Evolutionary conservation across 2,797 vertebrate species (phyloP).

Genomic region (Hydrocynus forskahlii): DNA sequence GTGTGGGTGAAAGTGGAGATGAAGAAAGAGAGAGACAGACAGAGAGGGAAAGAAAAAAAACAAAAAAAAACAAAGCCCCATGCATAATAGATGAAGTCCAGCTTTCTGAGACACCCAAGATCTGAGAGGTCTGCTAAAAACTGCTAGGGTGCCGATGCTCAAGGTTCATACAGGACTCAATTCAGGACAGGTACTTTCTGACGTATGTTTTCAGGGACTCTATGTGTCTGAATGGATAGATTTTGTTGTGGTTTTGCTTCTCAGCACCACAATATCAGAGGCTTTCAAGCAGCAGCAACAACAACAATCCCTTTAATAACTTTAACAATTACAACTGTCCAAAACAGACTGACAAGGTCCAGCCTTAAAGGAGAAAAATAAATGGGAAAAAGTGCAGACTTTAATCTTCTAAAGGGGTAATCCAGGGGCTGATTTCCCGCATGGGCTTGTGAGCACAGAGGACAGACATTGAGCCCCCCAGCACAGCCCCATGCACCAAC

Average conservation of each 20-base stretch:
- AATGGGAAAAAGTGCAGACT: neutral
- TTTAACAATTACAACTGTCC: neutral
- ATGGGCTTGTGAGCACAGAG: constrained; percentile 4
- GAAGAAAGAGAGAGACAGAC: constrained; percentile 34
- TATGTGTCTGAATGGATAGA: neutral
- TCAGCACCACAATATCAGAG: neutral
- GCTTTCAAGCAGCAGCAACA: neutral
- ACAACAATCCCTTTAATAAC: neutral
- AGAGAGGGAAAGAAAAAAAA: constrained; percentile 29
- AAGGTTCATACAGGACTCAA: constrained; percentile 56
- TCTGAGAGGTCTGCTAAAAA: constrained; percentile 66
- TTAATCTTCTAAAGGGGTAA: neutral
- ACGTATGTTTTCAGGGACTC: neutral
- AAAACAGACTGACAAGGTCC: neutral
- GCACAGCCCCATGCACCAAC: neutral
- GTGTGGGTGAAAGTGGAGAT: neutral
- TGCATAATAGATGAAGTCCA: constrained; percentile 68
- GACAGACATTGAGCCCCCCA: neutral
- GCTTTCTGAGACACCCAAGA: constrained; percentile 62
- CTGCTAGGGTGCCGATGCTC: constrained; percentile 54
- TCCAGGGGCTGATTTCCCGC: neutral
- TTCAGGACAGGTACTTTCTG: neutral
- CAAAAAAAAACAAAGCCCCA: constrained; percentile 49
- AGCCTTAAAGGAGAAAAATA: too few relatives aligned
- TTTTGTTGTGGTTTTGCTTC: neutral